Evolutionary conservation across 2,113 vertebrate genomes (phyloP).

Genomic region (Charina bottae): DNA sequence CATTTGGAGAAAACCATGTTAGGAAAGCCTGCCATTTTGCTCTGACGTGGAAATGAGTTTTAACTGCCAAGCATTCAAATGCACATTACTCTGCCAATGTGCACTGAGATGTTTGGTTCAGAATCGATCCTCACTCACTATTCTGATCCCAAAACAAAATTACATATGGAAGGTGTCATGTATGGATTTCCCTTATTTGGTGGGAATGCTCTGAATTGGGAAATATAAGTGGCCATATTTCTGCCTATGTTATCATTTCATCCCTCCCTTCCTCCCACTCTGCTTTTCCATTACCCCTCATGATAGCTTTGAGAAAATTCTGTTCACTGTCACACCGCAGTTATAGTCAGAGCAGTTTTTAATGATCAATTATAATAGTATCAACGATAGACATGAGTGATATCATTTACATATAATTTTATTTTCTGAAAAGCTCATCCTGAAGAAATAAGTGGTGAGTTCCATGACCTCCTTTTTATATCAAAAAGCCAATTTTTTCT

Average conservation of each 20-base stretch:
- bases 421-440: background rate
- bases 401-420: background rate
- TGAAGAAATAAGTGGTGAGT: background rate
- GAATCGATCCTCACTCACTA: background rate
- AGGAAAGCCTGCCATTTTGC: background rate
- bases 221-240: background rate
- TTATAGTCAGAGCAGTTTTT: background rate
- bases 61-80: background rate
- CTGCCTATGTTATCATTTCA: background rate
- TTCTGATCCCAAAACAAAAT: background rate
- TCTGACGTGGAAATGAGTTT: background rate
- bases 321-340: background rate
- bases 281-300: background rate
- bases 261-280: background rate
- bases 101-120: background rate
- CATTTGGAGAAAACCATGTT: background rate
- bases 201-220: background rate
- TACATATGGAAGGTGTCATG: background rate
- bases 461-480: background rate
- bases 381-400: background rate
- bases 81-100: background rate
- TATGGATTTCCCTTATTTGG: background rate
- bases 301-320: background rate
- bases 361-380: background rate
- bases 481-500: background rate